Percentiles rank a stretch among this genome's conserved stretches.
Conservation (phyloP, 1,140 invertebrate species). For the Melanaphis sacchari region DNA sequence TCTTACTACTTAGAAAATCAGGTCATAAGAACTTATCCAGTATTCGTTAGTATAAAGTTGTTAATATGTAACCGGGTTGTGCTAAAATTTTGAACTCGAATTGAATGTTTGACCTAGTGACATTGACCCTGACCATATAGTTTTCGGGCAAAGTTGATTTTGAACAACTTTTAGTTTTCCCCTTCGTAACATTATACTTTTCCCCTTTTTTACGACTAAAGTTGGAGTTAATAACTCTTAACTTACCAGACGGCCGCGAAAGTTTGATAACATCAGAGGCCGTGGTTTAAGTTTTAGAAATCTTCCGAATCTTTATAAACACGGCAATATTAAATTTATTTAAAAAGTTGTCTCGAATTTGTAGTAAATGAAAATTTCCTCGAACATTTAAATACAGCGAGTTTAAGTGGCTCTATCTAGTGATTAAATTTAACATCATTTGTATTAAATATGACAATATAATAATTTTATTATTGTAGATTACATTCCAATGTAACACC, state of each 20-base stretch:
- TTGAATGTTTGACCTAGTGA: slow-evolving; percentile 54
- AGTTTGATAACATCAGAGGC: slow-evolving; percentile 45
- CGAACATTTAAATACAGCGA: not conserved
- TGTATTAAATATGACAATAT: not conserved
- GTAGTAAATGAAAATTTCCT: not conserved
- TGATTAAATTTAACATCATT: not conserved
- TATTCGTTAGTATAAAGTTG: not conserved
- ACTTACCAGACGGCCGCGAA: slow-evolving; percentile 54
- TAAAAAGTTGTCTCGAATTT: slow-evolving; percentile 36
- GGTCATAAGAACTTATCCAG: not conserved
- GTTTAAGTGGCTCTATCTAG: slow-evolving; percentile 44
- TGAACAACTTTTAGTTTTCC: slow-evolving; percentile 57
- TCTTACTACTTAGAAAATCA: not conserved
- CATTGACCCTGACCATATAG: slow-evolving; percentile 54
- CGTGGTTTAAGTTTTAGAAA: slow-evolving; percentile 40
- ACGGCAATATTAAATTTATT: slow-evolving; percentile 42
- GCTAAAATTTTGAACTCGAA: slow-evolving; percentile 40
- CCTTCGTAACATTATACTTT: slow-evolving; percentile 49
- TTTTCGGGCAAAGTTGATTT: slow-evolving; percentile 56
- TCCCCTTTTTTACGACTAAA: slow-evolving; percentile 51
- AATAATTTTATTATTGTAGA: not conserved
- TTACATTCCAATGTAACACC: not conserved
- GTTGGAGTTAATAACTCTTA: slow-evolving; percentile 58
- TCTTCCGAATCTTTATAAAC: slow-evolving; percentile 44
- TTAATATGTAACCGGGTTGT: not conserved